Base-by-base conservation (phyloP, 2,888 invertebrate genomes). In the Dolichopus griseipennis region DNA sequence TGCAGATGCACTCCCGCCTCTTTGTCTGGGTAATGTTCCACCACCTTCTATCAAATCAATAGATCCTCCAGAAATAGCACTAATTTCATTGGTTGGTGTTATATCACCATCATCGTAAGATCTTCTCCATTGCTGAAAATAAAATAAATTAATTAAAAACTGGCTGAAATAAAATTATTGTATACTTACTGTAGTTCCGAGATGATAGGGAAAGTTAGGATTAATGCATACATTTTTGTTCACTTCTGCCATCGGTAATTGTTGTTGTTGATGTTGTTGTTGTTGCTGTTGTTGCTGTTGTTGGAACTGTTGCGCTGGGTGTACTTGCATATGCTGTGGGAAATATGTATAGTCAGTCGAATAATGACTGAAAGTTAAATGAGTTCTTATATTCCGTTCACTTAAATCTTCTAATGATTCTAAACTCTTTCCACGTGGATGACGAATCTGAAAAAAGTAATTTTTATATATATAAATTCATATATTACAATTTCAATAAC, bases 61-160 rank as follows among this genome's bases (percentile, higher is more conserved):
- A 52, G 77, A 76, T 66, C 79, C 79, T 12, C 18, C 80, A 1
- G 33, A 34, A 12, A 22, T 62, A 62, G 65, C 41, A 34, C 81
- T 79, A 33, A 84, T 83, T 79, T 94, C 93, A 77, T 94, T 94
- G 65, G 94, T 94, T 18, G 91, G 91, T 43, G 94, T 94, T 72
- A 94, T 90, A 79, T 95, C 94, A 21, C 94, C 94, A 77, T 94
- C 94, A 79, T 94, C 93, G 78, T 91, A 92, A 71, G 91, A 90
- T 74, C 92, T 85, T 75, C 89, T 85, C 90, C 89, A 90, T 71
- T 83, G 62, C 18, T 43, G n/a, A 2, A 64, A 34, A 64, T 22
- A 63, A 63, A 22, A 12, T 22, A 64, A n/a, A 5, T 10, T 22
- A 34, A 34, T 34, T 9, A 15, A 34, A 64, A 37, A 64, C 21